phyloP scores from a whole-genome alignment of 2,797 vertebrate species.

The Falco peregrinus region DNA sequence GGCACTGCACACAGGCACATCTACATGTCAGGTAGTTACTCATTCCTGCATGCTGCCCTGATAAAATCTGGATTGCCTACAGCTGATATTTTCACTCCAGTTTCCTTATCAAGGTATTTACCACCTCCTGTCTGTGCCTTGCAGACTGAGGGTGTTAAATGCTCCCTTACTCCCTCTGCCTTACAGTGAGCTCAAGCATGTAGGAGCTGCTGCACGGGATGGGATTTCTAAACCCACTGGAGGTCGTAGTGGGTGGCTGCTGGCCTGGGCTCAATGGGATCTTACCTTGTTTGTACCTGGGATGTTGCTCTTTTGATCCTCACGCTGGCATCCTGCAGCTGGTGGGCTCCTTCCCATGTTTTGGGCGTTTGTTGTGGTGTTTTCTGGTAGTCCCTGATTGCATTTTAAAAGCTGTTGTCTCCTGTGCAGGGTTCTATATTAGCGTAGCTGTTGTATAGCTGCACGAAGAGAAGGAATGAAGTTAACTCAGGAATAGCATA shows the following conservation, averaged over 20 bases:
- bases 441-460: neutral
- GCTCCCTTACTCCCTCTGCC: neutral
- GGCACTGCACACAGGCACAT: conserved; percentile 46
- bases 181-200: neutral
- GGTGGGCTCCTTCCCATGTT: neutral
- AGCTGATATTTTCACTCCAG: conserved; percentile 64
- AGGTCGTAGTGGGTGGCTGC: neutral
- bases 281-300: conserved; percentile 11
- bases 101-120: conserved; percentile 70
- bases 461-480: neutral
- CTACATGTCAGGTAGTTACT: conserved; percentile 61
- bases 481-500: neutral
- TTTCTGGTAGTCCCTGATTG: neutral
- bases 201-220: neutral
- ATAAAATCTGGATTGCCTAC: conserved; percentile 70
- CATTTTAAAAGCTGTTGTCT: neutral
- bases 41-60: conserved; percentile 61
- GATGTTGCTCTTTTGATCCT: neutral
- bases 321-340: neutral
- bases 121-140: conserved; percentile 52
- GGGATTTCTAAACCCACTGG: neutral
- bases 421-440: neutral
- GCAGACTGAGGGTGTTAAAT: conserved; percentile 17
- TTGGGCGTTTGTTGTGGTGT: neutral
- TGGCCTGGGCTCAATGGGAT: neutral